Conservation (phyloP, 2,797 vertebrate genomes). For the Pampus argenteus region DNA sequence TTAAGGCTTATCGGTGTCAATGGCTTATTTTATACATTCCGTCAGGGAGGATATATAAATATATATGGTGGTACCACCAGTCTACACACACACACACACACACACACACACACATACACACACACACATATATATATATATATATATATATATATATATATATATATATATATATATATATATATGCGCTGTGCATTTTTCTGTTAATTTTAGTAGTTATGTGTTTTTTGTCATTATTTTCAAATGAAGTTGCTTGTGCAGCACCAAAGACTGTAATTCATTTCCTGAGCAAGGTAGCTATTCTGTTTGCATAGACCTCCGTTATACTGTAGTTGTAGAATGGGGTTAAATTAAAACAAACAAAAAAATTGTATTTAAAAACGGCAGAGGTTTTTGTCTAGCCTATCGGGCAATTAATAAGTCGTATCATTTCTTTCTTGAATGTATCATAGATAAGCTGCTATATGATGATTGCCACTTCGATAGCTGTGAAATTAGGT, state of each 20-base stretch:
- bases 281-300: conserved; percentile 99
- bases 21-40: conserved; percentile 99
- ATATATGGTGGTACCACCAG: conserved; percentile 46
- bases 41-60: conserved; percentile 92
- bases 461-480: conserved; percentile 99
- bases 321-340: conserved; percentile 94
- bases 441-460: conserved; percentile 99
- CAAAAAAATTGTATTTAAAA: conserved; percentile 79
- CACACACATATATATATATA: conserved; percentile 23
- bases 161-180: conserved; percentile 52
- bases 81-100: background rate
- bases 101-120: background rate
- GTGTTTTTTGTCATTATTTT: conserved; percentile 83
- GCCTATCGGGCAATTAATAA: conserved; percentile 99
- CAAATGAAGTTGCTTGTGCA: conserved; percentile 98
- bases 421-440: conserved; percentile 99
- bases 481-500: conserved; percentile 99
- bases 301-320: conserved; percentile 96
- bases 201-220: conserved; percentile 83
- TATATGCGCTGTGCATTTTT: conserved; percentile 83
- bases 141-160: conserved; percentile 30
- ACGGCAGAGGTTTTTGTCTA: conserved; percentile 94
- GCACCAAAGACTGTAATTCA: conserved; percentile 99
- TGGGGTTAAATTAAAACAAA: conserved; percentile 84
- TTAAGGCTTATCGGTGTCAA: conserved; percentile 92